Base-by-base conservation (phyloP, 2,888 invertebrate genomes). In the Meteorus cinctellus region DNA sequence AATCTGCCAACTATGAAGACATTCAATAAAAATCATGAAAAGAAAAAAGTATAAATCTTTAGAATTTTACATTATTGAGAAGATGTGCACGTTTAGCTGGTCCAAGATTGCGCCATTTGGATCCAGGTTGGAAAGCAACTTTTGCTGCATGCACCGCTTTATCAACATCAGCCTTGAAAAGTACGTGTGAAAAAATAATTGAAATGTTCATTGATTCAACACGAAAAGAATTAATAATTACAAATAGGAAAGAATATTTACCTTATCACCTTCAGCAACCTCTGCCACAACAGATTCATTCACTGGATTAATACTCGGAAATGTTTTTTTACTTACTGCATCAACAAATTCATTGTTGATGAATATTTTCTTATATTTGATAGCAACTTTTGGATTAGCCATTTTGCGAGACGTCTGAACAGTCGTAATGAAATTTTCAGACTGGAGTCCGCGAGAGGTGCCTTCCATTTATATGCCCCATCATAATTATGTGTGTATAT, bases 281-380 rank as follows among this genome's bases (percentile, higher is more conserved):
- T 91, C 87, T n/a, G 87, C 87, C 63, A 92, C 91, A 66, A 89
- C 89, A 79, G 91, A 89, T 70, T 90, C 92, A 71, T 90, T 92
- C 1, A 90, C 80, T 4, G 93, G 93, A 85, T 93, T 92, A 65
- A 92, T 81, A 4, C 92, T 91, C n/a, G 91, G 86, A 83, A 94
- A 94, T 3, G 91, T 92, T 82, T 92, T 92, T n/a, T 93, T 93
- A 81, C 91, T 92, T 5, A 85, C 89, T 0, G 93, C 90, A 81
- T 93, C 90, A 14, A 87, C 83, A 82, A 86, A 89, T 78, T 85
- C 84, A 77, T 89, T 89, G 77, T 89, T 87, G 72, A 89, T 88
- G 70, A 89, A 89, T 29, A 89, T 34, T 27, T 76, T 60, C 8
- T 19, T 76, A 16, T 76, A 68, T 31, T 76, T 76, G 16, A 76